Conservation (phyloP, 2,113 vertebrate genomes). For the Channa argus region DNA sequence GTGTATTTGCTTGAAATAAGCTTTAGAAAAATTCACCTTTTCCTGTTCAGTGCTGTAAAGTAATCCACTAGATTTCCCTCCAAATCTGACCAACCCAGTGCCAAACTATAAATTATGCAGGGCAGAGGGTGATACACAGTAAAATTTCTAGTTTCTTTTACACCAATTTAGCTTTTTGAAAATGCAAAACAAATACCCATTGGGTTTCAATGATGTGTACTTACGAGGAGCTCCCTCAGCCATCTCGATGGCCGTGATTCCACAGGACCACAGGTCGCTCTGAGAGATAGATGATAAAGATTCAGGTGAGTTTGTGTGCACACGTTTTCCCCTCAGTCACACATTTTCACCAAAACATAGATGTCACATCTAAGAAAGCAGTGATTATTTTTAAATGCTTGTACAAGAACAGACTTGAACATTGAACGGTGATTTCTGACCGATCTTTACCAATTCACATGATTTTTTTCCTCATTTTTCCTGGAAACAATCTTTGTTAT, state of each 20-base stretch:
- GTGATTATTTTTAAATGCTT: not conserved
- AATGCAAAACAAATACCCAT: too few relatives aligned
- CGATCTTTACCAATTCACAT: not conserved
- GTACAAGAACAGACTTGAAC: not conserved
- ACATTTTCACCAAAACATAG: too few relatives aligned
- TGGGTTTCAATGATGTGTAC: slow-evolving; percentile 62
- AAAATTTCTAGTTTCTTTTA: too few relatives aligned
- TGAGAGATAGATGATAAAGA: slow-evolving; percentile 71
- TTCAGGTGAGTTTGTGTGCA: not conserved
- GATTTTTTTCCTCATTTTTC: too few relatives aligned
- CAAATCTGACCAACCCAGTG: not conserved
- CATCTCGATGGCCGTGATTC: slow-evolving; percentile 99
- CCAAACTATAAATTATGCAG: not conserved
- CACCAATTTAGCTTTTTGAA: too few relatives aligned
- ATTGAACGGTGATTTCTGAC: not conserved
- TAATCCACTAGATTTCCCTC: not conserved
- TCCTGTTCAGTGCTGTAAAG: too few relatives aligned
- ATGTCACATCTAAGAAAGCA: too few relatives aligned
- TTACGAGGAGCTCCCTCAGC: slow-evolving; percentile 98
- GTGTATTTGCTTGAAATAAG: too few relatives aligned
- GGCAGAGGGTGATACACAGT: not conserved
- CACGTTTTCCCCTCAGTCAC: too few relatives aligned
- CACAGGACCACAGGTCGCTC: slow-evolving; percentile 99
- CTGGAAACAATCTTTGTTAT: too few relatives aligned
- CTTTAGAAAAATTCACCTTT: too few relatives aligned